Evolutionary conservation across 2,113 vertebrate genomes (phyloP), one percentile per base, ranked within the genome.

Genomic region (Neotoma lepida): DNA sequence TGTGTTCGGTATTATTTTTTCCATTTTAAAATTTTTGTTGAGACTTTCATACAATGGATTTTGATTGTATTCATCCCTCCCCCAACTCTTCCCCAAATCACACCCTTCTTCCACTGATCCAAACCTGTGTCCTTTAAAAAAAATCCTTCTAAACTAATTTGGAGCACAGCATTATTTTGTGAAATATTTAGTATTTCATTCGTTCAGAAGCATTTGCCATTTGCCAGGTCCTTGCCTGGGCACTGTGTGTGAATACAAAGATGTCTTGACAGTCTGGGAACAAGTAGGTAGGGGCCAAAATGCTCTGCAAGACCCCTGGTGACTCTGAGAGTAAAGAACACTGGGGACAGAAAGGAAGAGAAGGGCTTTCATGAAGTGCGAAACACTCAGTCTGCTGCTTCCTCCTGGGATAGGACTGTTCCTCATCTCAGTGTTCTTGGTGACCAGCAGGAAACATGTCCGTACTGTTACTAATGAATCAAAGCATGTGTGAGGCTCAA

Each of bases 191-290:
- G n/a, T 44, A 70, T 94, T 86, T 87, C 28, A 10, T 17, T 17
- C 22, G 6, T 17, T 17, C 17, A 33, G 63, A 46, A 18, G 17
- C 1, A 4, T 46, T 77, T 13, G 2, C 3, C 49, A 1, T 30
- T 30, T 28, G 44, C 26, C 28, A 28, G 30, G 49, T 17, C 22
- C 2, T 76, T 1, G 0, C 39, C 63, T 13, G 1, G 44, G 30
- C 26, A 5, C 7, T 9, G 26, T 61, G 39, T 9, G 26, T 61
- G 39, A 30, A 33, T 4, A 17, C 3, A 14, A 0, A 6, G 35
- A 61, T 24, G 17, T 26, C 26, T 33, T 3, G 41, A 15, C 61
- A 3, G 0, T 33, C 14, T 3, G 1, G 13, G 54, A 26, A 33
- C 26, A 64, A 66, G 1, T 6, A 30, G 28, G 28, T 8, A 80